A percentile compares a stretch with the other conserved stretches of the same genome.
phyloP scores from a whole-genome alignment of 2,888 invertebrate genomes.

The Argyra leucocephala region DNA sequence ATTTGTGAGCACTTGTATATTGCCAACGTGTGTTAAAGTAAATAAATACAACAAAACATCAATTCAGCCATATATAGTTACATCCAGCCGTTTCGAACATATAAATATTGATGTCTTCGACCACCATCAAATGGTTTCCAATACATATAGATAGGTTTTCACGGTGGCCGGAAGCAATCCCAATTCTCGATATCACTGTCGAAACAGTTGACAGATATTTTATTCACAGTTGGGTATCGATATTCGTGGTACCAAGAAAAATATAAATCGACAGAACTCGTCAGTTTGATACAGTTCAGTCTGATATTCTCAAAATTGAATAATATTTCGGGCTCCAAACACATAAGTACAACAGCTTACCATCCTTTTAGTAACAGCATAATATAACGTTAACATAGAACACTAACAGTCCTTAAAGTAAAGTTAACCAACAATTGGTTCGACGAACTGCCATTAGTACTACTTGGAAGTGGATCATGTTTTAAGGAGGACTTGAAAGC shows the following conservation, averaged over 20 bases:
- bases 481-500: too few species aligned
- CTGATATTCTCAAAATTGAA: conserved; percentile 27
- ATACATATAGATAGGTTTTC: not conserved
- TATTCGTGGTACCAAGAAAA: conserved; percentile 35
- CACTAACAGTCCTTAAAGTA: too few species aligned
- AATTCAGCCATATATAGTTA: not conserved
- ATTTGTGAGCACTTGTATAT: not conserved
- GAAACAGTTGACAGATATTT: not conserved
- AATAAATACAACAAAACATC: too few species aligned
- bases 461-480: too few species aligned
- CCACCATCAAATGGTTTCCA: not conserved
- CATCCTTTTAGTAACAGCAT: conserved; percentile 34
- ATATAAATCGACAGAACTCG: conserved; percentile 36
- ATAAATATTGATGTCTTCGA: not conserved
- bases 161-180: not conserved
- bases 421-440: too few species aligned
- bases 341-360: conserved; percentile 30
- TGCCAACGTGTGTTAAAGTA: conserved; percentile 11
- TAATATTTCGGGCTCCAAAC: conserved; percentile 27
- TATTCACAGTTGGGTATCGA: not conserved
- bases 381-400: too few species aligned
- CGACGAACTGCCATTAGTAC: too few species aligned
- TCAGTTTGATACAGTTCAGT: conserved; percentile 33
- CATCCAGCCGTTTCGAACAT: not conserved
- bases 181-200: not conserved